These are phyloP conservation scores for Pandemis corylana DNA, from an alignment of 2,888 invertebrate genomes.

Conservation along the genomic window DNA sequence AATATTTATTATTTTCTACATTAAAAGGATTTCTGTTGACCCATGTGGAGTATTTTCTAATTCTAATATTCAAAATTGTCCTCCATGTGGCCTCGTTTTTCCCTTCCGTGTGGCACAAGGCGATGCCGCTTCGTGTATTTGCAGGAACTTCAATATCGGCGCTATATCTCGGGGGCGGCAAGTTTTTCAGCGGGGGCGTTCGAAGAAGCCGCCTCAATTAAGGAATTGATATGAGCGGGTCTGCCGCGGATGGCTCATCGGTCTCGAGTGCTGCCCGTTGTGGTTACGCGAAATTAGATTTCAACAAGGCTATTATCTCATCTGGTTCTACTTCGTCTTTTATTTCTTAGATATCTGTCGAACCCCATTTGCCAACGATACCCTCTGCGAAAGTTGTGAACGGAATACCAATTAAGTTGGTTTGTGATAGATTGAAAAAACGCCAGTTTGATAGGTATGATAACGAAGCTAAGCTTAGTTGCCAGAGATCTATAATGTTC, in stretches of 20 bases:
- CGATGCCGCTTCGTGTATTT: constrained; percentile 35
- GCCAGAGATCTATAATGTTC: too few relatives aligned
- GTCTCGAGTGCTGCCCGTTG: constrained; percentile 78
- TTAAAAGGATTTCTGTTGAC: too few relatives aligned
- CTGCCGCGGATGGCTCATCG: constrained; percentile 83
- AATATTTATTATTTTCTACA: too few relatives aligned
- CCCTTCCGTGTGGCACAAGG: too few relatives aligned
- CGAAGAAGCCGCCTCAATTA: constrained; percentile 76
- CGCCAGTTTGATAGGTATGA: too few relatives aligned
- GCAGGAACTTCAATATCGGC: constrained; percentile 34
- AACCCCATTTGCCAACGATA: constrained; percentile 48
- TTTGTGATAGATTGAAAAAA: not conserved
- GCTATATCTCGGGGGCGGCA: constrained; percentile 23
- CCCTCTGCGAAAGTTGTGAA: constrained; percentile 18
- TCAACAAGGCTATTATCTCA: constrained; percentile 82
- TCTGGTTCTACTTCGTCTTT: constrained; percentile 68
- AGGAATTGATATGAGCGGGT: constrained; percentile 81
- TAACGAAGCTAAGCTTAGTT: too few relatives aligned
- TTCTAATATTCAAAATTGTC: not conserved
- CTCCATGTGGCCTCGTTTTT: too few relatives aligned
- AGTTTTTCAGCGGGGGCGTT: constrained; percentile 64
- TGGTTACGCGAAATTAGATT: constrained; percentile 85
- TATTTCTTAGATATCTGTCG: constrained; percentile 72
- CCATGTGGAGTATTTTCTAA: too few relatives aligned
- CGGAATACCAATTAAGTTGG: constrained; percentile 7